Evolutionary conservation across 1,140 invertebrate species (phyloP), one percentile per base, ranked within the genome.

Genomic region (Zaprionus ghesquierei): DNA sequence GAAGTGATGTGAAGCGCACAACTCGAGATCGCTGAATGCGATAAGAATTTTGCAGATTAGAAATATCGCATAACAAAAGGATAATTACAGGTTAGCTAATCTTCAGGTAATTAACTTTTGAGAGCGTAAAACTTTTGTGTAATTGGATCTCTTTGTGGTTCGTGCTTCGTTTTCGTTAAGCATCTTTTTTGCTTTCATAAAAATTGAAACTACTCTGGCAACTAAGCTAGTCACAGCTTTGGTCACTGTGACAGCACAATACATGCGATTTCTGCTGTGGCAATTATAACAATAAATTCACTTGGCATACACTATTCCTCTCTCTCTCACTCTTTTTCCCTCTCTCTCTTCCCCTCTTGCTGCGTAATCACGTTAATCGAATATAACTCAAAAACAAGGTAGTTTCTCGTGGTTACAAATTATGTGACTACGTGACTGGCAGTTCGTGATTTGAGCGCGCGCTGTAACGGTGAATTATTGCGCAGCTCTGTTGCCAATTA

Each of bases 401-500:
- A 46, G 41, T 46, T 46, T 38, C 1, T n/a, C 25, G 41, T 22
- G 41, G 41, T 22, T 46, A 46, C 41, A 46, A 46, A 46, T 46
- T 20, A 46, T 46, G 41, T 22, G 41, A 46, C 41, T 46, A 46
- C 41, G 41, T 46, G 41, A 46, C 41, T 55, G 50, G 59, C 27
- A 53, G 10, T 53, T 61, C 29, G 44, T 50, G 56, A 61, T 69
- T 62, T 62, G 41, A 10, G 20, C 18, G 6, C 18, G 18, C 15
- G 10, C 22, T 33, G 25, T 51, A 51, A 35, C 46, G 59, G 44
- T 54, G 35, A 72, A 54, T 60, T 72, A 72, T 72, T 53, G 69
- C 55, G 27, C 63, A 55, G 55, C 63, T n/a, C 62, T 60, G 51
- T 73, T 76, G 62, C 74, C 74, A 76, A 76, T 76, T 76, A 73